Percentiles rank a stretch among this genome's conserved stretches.
Evolutionary conservation across 2,797 vertebrate genomes (phyloP).

Genomic region (Presbytis comata): DNA sequence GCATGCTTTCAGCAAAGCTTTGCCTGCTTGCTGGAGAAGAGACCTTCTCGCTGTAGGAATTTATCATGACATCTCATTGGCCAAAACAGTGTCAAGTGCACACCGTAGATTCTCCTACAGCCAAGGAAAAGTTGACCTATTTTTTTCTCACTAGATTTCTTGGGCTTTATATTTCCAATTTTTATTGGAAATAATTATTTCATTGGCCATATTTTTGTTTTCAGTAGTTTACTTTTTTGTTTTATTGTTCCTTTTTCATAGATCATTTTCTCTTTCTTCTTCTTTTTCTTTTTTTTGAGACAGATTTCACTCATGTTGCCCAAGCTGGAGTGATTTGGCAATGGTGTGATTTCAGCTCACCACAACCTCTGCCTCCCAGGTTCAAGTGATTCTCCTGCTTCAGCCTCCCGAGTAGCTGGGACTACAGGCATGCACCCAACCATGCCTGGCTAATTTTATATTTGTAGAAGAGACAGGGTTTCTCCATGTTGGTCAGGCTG

Average conservation of each 20-base stretch:
- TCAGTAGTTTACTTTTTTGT: no score
- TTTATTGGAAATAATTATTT: neutral
- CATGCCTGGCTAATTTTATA: no score
- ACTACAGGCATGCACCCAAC: no score
- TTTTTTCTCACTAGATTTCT: neutral
- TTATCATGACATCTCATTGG: neutral
- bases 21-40: neutral
- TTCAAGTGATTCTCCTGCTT: no score
- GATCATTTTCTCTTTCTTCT: neutral
- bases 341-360: no score
- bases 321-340: no score
- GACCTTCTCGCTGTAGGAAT: neutral
- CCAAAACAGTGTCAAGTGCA: neutral
- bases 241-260: neutral
- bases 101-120: neutral
- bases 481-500: no score
- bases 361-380: no score
- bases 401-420: no score
- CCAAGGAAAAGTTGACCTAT: neutral
- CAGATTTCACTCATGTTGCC: no score
- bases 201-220: neutral
- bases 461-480: no score
- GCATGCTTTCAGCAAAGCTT: neutral
- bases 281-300: no score
- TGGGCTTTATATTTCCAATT: neutral